Evolutionary conservation across 1,140 invertebrate genomes (phyloP).

Genomic region (Panagrolaimus sp.): DNA sequence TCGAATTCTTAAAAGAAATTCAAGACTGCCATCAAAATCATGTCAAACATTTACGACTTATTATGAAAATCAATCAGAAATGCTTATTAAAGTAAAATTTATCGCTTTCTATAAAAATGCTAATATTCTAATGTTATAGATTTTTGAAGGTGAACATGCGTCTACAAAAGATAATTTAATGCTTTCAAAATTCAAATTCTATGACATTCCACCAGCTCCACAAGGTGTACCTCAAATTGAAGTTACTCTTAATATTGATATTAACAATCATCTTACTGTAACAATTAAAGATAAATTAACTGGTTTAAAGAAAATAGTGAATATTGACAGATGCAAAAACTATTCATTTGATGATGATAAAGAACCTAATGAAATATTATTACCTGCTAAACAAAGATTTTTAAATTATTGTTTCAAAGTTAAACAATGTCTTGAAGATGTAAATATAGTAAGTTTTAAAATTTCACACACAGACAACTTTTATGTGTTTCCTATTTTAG

Average conservation of each 20-base stretch:
- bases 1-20: constrained; percentile 85
- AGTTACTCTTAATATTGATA: constrained; percentile 68
- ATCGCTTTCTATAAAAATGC: constrained; percentile 72
- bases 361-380: too few species aligned
- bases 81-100: constrained; percentile 28
- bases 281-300: constrained; percentile 54
- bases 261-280: constrained; percentile 61
- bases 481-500: too few species aligned
- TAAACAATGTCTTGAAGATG: too few species aligned
- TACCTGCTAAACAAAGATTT: too few species aligned
- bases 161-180: constrained; percentile 65
- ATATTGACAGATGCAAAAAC: too few species aligned
- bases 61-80: constrained; percentile 88
- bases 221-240: constrained; percentile 65
- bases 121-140: not conserved
- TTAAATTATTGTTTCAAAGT: too few species aligned
- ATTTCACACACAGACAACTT: too few species aligned
- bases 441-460: too few species aligned
- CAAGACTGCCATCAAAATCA: constrained; percentile 89
- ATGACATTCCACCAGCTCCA: constrained; percentile 66
- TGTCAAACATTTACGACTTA: constrained; percentile 93
- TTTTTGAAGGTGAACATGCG: constrained; percentile 67
- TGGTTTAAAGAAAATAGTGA: too few species aligned
- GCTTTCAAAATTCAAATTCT: constrained; percentile 65
- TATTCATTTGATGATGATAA: too few species aligned